Conservation (phyloP, 2,113 vertebrate species). For the Gnathonemus longibarbis region DNA sequence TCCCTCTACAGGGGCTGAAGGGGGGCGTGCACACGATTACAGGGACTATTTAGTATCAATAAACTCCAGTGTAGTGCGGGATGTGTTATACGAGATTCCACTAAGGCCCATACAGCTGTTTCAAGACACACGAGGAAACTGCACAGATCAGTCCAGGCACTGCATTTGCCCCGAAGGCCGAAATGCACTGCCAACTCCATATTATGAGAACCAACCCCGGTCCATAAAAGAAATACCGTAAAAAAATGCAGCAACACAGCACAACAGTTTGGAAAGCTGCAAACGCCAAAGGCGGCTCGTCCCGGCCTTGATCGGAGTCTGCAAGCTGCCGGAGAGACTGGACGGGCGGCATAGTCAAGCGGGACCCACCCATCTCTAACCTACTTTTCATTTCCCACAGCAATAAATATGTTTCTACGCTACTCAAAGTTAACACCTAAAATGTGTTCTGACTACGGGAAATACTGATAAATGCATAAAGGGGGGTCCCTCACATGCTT, state of each 20-base stretch:
- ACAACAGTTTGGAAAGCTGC: not conserved
- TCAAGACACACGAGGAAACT: not conserved
- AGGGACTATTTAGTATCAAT: not conserved
- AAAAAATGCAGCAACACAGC: not conserved
- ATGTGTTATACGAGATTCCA: not conserved
- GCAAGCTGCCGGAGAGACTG: not conserved
- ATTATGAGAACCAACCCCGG: not conserved
- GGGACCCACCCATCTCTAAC: conserved; percentile 3
- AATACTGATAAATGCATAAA: not conserved
- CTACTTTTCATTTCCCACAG: not conserved
- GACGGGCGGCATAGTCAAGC: not conserved
- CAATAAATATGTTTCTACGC: not conserved
- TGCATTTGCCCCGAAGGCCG: not conserved
- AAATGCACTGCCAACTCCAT: not conserved
- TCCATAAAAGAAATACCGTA: not conserved
- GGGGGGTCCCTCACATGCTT: not conserved
- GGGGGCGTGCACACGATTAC: not conserved
- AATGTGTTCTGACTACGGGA: not conserved
- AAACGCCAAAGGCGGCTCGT: not conserved
- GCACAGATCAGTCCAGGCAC: not conserved
- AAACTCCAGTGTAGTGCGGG: not conserved
- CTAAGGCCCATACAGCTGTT: not conserved
- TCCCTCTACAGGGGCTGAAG: not conserved
- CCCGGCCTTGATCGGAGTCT: not conserved
- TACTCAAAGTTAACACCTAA: not conserved